Conservation (phyloP, 2,113 vertebrate species). For the Macaca nemestrina region DNA sequence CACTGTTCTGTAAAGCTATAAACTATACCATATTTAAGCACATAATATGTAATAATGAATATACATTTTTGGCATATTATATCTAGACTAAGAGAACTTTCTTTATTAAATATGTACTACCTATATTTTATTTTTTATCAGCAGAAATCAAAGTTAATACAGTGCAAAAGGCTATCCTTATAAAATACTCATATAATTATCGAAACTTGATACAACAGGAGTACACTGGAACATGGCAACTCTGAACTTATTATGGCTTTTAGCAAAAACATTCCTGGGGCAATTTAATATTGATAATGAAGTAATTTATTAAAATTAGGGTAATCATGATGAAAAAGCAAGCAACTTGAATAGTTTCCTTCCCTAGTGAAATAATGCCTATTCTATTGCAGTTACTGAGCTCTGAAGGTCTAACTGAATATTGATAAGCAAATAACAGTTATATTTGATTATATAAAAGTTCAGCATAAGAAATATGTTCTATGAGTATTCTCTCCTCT, state of each 20-base stretch:
- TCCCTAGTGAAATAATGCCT: background rate
- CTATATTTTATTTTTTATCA: conserved; percentile 4
- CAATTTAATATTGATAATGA: background rate
- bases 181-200: background rate
- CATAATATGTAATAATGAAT: background rate
- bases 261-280: background rate
- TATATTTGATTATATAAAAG: background rate
- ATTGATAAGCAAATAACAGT: background rate
- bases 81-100: background rate
- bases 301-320: background rate
- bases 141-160: background rate
- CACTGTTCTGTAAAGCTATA: background rate
- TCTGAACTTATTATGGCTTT: background rate
- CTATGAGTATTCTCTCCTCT: background rate
- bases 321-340: background rate
- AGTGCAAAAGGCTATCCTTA: background rate
- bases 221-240: background rate
- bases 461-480: background rate
- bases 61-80: background rate
- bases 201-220: background rate
- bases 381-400: background rate
- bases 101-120: background rate
- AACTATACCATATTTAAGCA: background rate
- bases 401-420: background rate
- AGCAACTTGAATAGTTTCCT: background rate